Conservation (phyloP, 2,113 vertebrate species). For the Mystacornis crossleyi region DNA sequence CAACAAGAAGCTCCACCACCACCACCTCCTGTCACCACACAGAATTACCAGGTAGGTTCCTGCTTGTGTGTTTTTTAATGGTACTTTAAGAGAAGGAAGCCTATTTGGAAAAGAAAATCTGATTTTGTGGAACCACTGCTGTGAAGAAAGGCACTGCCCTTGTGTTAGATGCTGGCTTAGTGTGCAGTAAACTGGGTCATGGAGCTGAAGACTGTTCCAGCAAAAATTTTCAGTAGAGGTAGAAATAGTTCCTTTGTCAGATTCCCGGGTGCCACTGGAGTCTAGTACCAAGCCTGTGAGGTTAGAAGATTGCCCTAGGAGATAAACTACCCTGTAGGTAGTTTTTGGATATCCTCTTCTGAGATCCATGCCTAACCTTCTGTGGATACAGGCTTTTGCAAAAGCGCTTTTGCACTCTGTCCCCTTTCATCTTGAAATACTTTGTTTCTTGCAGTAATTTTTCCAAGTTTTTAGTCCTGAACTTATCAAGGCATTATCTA, state of each 20-base stretch:
- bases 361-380: not conserved
- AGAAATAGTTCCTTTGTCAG: not conserved
- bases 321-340: not conserved
- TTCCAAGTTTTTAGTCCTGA: not conserved
- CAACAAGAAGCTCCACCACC: conserved; percentile 96
- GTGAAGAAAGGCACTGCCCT: not conserved
- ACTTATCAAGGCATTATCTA: not conserved
- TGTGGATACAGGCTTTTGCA: not conserved
- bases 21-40: conserved; percentile 93
- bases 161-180: not conserved
- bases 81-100: not conserved
- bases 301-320: not conserved
- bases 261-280: not conserved
- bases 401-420: not conserved
- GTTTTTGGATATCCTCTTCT: not conserved
- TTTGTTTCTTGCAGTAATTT: not conserved
- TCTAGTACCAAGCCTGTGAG: not conserved
- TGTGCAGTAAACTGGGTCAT: not conserved
- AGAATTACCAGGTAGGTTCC: conserved; percentile 90
- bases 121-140: not conserved
- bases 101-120: not conserved
- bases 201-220: not conserved
- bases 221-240: not conserved
- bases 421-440: not conserved
- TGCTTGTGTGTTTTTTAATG: not conserved